Conservation (phyloP, 2,797 vertebrate genomes). For the Propithecus deckenii region DNA sequence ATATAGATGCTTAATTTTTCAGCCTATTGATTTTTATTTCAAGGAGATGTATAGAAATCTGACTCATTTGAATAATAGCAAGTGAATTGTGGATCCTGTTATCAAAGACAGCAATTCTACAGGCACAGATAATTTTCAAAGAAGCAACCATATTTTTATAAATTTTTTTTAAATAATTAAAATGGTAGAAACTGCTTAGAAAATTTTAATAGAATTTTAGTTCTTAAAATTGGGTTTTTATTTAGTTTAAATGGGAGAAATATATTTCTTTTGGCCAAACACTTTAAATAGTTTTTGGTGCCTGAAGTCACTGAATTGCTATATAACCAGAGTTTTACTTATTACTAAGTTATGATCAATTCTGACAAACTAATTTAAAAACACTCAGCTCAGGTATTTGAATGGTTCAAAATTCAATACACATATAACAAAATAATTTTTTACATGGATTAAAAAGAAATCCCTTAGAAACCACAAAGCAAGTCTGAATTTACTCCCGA, state of each 20-base stretch:
- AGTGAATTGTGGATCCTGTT: background rate
- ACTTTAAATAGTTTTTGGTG: background rate
- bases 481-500: constrained; percentile 1
- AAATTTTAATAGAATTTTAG: background rate
- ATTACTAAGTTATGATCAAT: constrained; percentile 52
- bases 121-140: constrained; percentile 11
- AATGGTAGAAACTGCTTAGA: background rate
- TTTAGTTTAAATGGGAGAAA: constrained; percentile 30
- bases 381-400: background rate
- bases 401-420: constrained; percentile 45
- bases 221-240: constrained; percentile 39
- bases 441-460: constrained; percentile 22
- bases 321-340: constrained; percentile 38
- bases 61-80: background rate
- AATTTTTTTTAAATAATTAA: background rate
- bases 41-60: background rate
- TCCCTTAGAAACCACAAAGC: background rate
- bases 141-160: background rate
- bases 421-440: constrained; percentile 25
- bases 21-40: background rate
- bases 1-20: constrained; percentile 16
- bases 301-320: constrained; percentile 19
- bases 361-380: constrained; percentile 39
- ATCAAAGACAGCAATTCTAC: background rate
- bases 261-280: constrained; percentile 33